These are phyloP conservation scores for Drosophila nr. fundita DNA, from an alignment of 2,888 invertebrate species.

Conservation along the genomic window DNA sequence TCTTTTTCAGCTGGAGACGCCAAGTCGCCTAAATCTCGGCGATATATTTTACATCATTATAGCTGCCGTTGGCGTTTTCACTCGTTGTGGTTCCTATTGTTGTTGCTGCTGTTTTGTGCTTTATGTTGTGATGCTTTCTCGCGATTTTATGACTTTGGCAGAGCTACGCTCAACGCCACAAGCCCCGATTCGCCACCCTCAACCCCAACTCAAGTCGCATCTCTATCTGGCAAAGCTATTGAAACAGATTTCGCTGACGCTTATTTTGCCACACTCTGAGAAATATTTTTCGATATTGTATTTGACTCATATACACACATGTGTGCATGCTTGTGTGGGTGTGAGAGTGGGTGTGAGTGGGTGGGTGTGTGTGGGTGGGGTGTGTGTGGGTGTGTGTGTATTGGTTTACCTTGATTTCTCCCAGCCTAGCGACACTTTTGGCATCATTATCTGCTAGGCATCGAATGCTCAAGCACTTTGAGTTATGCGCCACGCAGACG, in stretches of 20 bases:
- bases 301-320: slow-evolving; percentile 40
- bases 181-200: background rate
- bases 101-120: slow-evolving; percentile 47
- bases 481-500: slow-evolving; percentile 75
- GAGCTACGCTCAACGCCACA: slow-evolving; percentile 17
- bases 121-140: slow-evolving; percentile 68
- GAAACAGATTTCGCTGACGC: slow-evolving; percentile 80
- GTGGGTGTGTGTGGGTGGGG: slow-evolving; percentile 14
- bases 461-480: slow-evolving; percentile 74
- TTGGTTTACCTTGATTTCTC: slow-evolving; percentile 67
- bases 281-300: slow-evolving; percentile 79
- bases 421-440: slow-evolving; percentile 64
- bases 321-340: slow-evolving; percentile 8
- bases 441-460: slow-evolving; percentile 79
- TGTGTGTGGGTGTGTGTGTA: slow-evolving; percentile 30
- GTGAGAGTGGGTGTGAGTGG: slow-evolving; percentile 11
- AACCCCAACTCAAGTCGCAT: slow-evolving; percentile 38
- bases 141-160: slow-evolving; percentile 77
- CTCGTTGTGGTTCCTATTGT: slow-evolving; percentile 18
- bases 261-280: slow-evolving; percentile 52
- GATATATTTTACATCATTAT: slow-evolving; percentile 79
- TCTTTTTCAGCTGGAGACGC: slow-evolving; percentile 12
- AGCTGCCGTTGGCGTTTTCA: slow-evolving; percentile 50
- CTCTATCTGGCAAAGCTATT: slow-evolving; percentile 56
- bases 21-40: slow-evolving; percentile 75